Evolutionary conservation across 2,113 vertebrate species (phyloP).

Genomic region (Caranx ignobilis): DNA sequence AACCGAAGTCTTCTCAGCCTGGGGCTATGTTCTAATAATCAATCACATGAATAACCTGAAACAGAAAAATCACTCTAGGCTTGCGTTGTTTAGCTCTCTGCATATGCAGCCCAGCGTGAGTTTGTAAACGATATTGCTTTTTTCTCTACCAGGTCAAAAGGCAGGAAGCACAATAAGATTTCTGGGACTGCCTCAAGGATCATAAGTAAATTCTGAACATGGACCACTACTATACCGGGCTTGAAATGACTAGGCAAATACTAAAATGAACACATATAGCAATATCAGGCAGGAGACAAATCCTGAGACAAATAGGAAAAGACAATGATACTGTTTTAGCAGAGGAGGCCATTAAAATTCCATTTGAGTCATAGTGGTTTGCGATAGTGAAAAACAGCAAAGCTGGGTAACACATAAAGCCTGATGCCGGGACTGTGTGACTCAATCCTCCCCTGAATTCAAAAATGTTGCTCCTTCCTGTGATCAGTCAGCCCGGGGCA

Average conservation of each 20-base stretch:
- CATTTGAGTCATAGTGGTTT: conserved; percentile 70
- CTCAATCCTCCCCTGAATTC: conserved; percentile 82
- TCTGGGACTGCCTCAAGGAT: conserved; percentile 1
- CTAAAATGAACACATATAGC: conserved; percentile 51
- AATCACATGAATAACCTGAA: conserved; percentile 27
- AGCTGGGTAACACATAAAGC: conserved; percentile 58
- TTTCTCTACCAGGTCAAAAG: conserved; percentile 24
- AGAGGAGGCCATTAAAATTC: conserved; percentile 75
- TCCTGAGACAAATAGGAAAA: conserved; percentile 50
- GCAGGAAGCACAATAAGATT: conserved; percentile 20
- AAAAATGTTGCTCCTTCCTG: conserved; percentile 83
- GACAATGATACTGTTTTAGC: conserved; percentile 59
- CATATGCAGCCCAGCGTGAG: not conserved
- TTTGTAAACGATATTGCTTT: conserved; percentile 11
- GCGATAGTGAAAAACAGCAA: conserved; percentile 56
- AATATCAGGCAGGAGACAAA: conserved; percentile 63
- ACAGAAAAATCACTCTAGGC: not conserved
- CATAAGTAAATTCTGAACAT: conserved; percentile 32
- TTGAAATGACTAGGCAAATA: conserved; percentile 37
- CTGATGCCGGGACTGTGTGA: conserved; percentile 72
- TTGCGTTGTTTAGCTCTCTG: not conserved
- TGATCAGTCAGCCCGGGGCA: conserved; percentile 83
- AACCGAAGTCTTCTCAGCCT: not conserved
- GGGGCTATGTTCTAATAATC: not conserved
- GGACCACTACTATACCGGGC: conserved; percentile 34